A percentile compares a stretch with the other conserved stretches of the same genome.
These are phyloP conservation scores for Stichodactyla mertensii DNA, from an alignment of 64 coral and sea anemone genomes.

Conservation along the genomic window DNA sequence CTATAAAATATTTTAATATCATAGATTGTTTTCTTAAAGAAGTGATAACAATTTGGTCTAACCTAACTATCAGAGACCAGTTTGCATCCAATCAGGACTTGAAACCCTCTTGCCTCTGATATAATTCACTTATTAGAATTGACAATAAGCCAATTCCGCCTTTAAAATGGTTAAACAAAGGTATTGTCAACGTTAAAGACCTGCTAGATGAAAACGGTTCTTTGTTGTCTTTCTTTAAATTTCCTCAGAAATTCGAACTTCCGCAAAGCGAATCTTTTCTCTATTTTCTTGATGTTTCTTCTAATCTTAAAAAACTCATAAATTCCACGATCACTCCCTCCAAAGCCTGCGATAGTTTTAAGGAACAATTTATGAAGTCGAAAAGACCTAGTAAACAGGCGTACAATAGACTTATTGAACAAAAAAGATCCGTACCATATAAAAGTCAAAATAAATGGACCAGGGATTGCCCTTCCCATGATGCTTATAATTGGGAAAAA, in stretches of 20 bases:
- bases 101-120: neutral
- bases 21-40: neutral
- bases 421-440: no score
- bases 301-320: neutral
- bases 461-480: no score
- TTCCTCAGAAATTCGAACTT: neutral
- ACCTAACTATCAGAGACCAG: no score
- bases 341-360: neutral
- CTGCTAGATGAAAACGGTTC: neutral
- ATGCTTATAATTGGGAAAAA: no score
- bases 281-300: neutral
- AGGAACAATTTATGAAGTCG: slow-evolving; percentile 3
- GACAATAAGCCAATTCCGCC: neutral
- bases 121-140: neutral
- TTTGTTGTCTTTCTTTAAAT: neutral
- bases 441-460: no score
- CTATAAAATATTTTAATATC: neutral
- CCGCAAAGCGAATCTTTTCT: neutral
- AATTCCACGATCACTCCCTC: neutral
- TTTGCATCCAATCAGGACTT: neutral
- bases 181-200: neutral
- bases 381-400: neutral
- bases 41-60: no score
- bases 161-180: neutral
- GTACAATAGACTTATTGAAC: no score